Base-by-base conservation (phyloP, 2,888 invertebrate species). In the Synanthedon myopaeformis region DNA sequence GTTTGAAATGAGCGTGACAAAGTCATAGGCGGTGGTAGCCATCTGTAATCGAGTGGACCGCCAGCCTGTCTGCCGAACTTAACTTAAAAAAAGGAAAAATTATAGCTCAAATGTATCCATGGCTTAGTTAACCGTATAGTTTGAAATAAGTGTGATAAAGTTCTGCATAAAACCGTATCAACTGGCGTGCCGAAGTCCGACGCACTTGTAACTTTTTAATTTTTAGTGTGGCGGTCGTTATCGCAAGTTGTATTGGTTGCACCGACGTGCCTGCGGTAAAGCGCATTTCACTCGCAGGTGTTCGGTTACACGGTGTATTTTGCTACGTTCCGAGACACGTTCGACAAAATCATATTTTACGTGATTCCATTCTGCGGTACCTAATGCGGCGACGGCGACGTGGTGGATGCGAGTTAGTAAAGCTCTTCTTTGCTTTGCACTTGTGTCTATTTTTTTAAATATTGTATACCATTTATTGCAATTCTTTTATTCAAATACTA, bases 291-390 rank as follows among this genome's bases (percentile, higher is more conserved):
- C 63, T 67, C 67, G 70, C 76, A 74, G 72, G 71, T 70, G 66
- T 60, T 61, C 57, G 55, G 58, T 63, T 60, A 62, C 63, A 63
- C 64, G 6, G 49, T 55, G 54, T 57, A 57, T 57, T 52, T 57
- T 52, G 54, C 58, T 56, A 53, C 59, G 60, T 61, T 63, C 60
- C 61, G 62, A 58, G 63, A 75, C 81, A 80, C 80, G 81, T 81
- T 79, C 80, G 75, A 76, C 74, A 67, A 77, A 81, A 80, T 80
- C 79, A 82, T 82, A 82, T 82, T 81, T 79, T 82, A 82, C 82
- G 82, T 82, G 82, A 81, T 79, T 76, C 77, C 70, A 79, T 80
- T 79, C 72, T 69, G 63, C 61, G 57, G 45, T 45, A n/a, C n/a
- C n/a, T n/a, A 45, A 45, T 42, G 48, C 53, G 28, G 51, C 41